Evolutionary conservation across 1,140 invertebrate species (phyloP), one percentile per base, ranked within the genome.

Genomic region (Panulirus ornatus): DNA sequence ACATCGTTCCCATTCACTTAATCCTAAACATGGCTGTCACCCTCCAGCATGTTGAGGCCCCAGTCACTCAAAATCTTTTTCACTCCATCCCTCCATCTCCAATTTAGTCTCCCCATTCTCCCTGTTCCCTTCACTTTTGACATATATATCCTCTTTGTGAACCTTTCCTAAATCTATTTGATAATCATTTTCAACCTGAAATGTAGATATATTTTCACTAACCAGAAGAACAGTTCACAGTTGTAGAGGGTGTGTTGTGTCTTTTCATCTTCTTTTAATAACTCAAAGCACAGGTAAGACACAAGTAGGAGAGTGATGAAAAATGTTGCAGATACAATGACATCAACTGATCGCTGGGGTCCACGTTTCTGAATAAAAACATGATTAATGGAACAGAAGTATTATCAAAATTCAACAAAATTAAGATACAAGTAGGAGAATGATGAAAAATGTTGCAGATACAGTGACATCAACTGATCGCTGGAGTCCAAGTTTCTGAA

Each of bases 401-500:
- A 82, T 75, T 19, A 16, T 44, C 9, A 81, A 81, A 81, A 81
- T n/a, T 40, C 0, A 30, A 30, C 14, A 81, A 8, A 81, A 8
- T 81, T 16, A 51, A 19, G 5, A n/a, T 51, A 30, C 1, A 40
- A 16, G 14, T 6, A 19, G 95, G 6, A 99, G 94, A 0, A 97
- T 97, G 27, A 98, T 95, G 92, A 99, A 96, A 93, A 99, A 99
- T 19, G 97, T 96, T 5, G 97, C 96, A 0, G 98, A 99, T 6
- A 99, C 98, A 92, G 99, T 99, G 6, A 98, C 97, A 94, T 99
- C 98, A 16, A 99, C 98, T 1, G 98, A 99, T 92, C 98, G 95
- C 94, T 99, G 98, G 0, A 98, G 98, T 0, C 98, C 98, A 91
- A 97, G 96, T 94, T 97, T 97, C 97, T 98, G 93, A 34, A 14